These are phyloP conservation scores for Pollenia angustigena DNA, from an alignment of 2,888 invertebrate genomes.

Conservation along the genomic window DNA sequence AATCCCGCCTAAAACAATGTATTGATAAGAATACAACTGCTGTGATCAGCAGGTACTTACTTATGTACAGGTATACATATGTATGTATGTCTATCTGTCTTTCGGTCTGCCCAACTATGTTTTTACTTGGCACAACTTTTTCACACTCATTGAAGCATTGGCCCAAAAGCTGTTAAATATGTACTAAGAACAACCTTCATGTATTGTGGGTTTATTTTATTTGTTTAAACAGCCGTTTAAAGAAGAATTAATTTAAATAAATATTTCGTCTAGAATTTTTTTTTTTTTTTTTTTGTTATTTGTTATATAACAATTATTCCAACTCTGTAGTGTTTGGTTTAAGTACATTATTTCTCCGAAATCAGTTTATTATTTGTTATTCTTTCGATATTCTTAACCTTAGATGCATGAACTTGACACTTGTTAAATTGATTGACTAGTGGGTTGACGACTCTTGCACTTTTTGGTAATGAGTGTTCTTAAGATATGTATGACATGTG, in stretches of 20 bases:
- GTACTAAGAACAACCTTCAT: conserved; percentile 60
- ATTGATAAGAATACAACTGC: conserved; percentile 42
- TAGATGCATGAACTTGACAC: conserved; percentile 31
- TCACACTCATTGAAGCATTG: conserved; percentile 35
- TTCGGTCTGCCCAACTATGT: neutral
- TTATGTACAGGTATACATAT: neutral
- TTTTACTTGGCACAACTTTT: conserved; percentile 5
- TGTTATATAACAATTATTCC: conserved; percentile 5
- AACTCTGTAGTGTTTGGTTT: neutral
- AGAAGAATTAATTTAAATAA: conserved; percentile 55
- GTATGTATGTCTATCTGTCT: neutral
- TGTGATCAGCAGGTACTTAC: conserved; percentile 55
- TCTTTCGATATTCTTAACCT: neutral
- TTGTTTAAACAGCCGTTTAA: conserved; percentile 66
- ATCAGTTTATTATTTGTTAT: conserved; percentile 38
- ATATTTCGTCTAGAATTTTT: conserved; percentile 31
- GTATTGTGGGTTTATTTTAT: conserved; percentile 28
- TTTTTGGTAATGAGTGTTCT: neutral
- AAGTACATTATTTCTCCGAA: conserved; percentile 44
- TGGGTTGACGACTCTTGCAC: conserved; percentile 24
- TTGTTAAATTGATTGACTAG: conserved; percentile 31
- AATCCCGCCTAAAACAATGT: conserved; percentile 9
- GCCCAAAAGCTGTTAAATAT: conserved; percentile 14
- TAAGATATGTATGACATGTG: conserved; percentile 16
- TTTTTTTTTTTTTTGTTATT: conserved; percentile 2